A percentile compares a stretch with the other conserved stretches of the same genome.
Evolutionary conservation across 2,113 vertebrate genomes (phyloP).

Genomic region (Passer montanus): DNA sequence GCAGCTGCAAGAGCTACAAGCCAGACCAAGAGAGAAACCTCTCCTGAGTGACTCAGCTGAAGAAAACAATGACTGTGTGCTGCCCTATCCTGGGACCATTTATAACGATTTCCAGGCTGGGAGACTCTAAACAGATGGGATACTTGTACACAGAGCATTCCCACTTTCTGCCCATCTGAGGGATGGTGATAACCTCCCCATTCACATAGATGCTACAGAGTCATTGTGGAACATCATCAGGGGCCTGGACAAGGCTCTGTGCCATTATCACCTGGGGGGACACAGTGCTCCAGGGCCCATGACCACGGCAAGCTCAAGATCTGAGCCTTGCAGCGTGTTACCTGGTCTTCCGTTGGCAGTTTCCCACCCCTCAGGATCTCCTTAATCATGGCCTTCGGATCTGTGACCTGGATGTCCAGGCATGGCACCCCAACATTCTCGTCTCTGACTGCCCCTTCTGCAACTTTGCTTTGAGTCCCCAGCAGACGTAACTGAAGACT

Average conservation of each 20-base stretch:
- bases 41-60: neutral
- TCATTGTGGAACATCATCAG: neutral
- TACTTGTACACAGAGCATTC: neutral
- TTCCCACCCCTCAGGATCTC: constrained; percentile 60
- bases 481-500: no score
- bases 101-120: neutral
- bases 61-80: neutral
- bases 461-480: no score
- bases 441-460: neutral
- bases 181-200: neutral
- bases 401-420: constrained; percentile 70
- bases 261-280: neutral
- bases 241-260: neutral
- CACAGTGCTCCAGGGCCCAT: neutral
- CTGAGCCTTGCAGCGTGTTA: neutral
- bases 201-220: neutral
- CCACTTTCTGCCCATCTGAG: neutral
- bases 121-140: neutral
- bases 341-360: constrained; percentile 78
- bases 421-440: constrained; percentile 67
- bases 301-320: neutral
- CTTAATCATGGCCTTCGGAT: constrained; percentile 13
- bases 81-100: neutral
- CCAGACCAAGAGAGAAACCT: neutral
- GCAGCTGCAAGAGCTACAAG: neutral